Conservation (phyloP, 1,140 invertebrate species). For the Apis cerana region DNA sequence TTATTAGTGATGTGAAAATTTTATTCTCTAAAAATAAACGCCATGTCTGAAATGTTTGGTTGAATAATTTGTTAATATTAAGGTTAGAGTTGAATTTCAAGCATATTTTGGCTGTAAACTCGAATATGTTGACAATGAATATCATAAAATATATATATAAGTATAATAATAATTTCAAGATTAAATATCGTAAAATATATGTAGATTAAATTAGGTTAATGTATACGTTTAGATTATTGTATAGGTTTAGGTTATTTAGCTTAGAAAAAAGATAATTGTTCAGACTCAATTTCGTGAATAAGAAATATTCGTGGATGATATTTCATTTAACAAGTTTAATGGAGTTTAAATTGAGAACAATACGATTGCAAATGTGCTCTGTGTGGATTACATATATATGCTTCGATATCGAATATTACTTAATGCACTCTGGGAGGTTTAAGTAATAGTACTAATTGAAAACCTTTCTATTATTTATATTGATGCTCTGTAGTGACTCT, state of each 20-base stretch:
- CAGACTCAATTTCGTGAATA: background rate
- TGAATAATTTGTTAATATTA: background rate
- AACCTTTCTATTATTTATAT: conserved; percentile 1
- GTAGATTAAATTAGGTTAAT: too few relatives aligned
- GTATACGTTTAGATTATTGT: background rate
- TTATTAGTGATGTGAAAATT: background rate
- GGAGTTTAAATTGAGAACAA: background rate
- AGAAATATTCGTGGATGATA: too few relatives aligned
- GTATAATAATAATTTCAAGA: background rate
- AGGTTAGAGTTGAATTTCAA: background rate
- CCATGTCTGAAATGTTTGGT: background rate
- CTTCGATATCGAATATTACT: background rate
- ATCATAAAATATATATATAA: background rate
- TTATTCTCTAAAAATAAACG: background rate
- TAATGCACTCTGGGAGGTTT: conserved; percentile 4
- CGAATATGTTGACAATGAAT: background rate
- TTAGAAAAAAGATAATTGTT: background rate
- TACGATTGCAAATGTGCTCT: background rate
- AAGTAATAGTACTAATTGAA: conserved; percentile 17
- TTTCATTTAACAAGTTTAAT: background rate
- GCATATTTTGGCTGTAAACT: background rate
- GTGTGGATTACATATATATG: background rate
- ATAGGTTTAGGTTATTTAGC: background rate
- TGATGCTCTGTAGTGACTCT: background rate
- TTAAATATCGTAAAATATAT: background rate